These are phyloP conservation scores for Apostichopus leukothele DNA, from an alignment of 53 echinoderm and acorn worm species.

Conservation along the genomic window DNA sequence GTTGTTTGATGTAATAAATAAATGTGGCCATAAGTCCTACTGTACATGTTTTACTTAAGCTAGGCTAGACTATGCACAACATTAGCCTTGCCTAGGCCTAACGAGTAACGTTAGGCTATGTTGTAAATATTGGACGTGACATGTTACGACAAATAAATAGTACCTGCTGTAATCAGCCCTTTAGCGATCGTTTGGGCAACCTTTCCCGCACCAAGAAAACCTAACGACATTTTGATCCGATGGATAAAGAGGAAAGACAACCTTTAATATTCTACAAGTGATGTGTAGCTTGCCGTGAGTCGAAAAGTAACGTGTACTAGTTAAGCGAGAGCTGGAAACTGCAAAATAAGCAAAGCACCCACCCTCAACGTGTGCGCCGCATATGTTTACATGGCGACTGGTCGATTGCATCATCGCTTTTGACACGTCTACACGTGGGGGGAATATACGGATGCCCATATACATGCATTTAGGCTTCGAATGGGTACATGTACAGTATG, in stretches of 20 bases:
- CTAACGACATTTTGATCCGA: constrained; percentile 49
- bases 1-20: too few species aligned
- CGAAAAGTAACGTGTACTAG: background rate
- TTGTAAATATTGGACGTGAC: too few species aligned
- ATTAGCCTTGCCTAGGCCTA: too few species aligned
- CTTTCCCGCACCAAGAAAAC: constrained; percentile 84
- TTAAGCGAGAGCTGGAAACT: background rate
- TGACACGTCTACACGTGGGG: background rate
- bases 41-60: too few species aligned
- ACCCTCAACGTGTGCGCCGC: background rate
- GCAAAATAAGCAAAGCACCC: background rate
- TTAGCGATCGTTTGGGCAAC: constrained; percentile 78
- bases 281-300: too few species aligned
- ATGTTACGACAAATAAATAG: background rate
- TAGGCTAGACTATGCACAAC: too few species aligned
- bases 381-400: background rate
- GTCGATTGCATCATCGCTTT: background rate
- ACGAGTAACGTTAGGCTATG: too few species aligned
- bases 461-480: too few species aligned
- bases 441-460: background rate
- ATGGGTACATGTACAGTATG: too few species aligned
- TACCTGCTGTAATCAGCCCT: constrained; percentile 75
- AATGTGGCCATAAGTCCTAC: too few species aligned
- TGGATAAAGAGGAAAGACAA: too few species aligned
- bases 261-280: background rate